Base-by-base conservation (phyloP, 2,113 vertebrate species). In the Martes martes region DNA sequence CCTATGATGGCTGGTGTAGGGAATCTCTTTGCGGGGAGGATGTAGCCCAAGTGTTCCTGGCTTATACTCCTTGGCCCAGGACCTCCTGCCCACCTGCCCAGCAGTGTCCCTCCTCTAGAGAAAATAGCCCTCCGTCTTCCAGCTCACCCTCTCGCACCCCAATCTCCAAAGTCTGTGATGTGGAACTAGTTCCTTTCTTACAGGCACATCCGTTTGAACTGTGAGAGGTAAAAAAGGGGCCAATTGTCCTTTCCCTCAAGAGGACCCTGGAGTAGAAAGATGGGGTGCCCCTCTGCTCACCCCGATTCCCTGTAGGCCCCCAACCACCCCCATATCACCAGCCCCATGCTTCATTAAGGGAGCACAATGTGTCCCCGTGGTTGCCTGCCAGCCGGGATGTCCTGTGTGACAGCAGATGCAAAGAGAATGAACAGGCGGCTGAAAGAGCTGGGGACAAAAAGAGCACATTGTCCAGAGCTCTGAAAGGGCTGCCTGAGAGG, bases 391-490 rank as follows among this genome's bases (percentile, higher is more conserved):
- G 98, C 98, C 98, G 97, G 98, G 98, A 98, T 82, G 94, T 92
- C 97, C 98, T 98, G 98, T 98, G 98, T 98, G 98, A 98, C 98
- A 98, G 98, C 98, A 99, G 98, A 99, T 98, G 98, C 98, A 98
- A 98, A 98, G 95, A 98, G 98, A 99, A 98, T 98, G 98, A 98
- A 97, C 98, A 96, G 96, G 97, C 97, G 91, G 96, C 98, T 98
- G 97, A 98, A 98, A 98, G 96, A 82, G 87, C 94, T 87, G 96
- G 98, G 98, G 98, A 98, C 98, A 99, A 97, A 99, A 99, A 99
- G 99, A 99, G 98, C 99, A 99, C 99, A 99, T 99, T 99, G 99
- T 99, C 98, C 92, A 97, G 94, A 95, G 97, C 98, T 99, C 99
- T 99, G 99, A 99, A 99, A 99, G 99, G 98, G 99, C 99, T 98